These are phyloP conservation scores for Psittacara wagleri DNA, from an alignment of 2,113 vertebrate genomes.

Conservation along the genomic window DNA sequence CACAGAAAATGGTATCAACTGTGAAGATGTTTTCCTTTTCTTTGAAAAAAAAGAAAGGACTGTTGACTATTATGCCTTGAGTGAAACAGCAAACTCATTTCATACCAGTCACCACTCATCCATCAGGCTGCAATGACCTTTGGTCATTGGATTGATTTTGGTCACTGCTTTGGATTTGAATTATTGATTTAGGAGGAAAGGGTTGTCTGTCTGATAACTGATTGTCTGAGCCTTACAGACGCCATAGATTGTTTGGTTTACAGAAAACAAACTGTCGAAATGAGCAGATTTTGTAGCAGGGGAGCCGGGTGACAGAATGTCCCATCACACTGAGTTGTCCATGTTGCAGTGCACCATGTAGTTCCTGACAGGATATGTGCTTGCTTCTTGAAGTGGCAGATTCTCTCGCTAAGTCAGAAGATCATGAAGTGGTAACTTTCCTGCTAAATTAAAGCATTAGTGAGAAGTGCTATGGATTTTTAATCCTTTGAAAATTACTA, in stretches of 20 bases:
- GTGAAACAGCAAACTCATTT: conserved; percentile 30
- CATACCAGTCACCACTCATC: neutral
- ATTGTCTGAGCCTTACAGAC: neutral
- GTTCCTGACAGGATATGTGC: neutral
- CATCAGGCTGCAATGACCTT: conserved; percentile 42
- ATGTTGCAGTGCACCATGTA: neutral
- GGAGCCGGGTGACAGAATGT: neutral
- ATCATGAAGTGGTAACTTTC: neutral
- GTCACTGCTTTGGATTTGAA: conserved; percentile 34
- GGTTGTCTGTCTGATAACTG: neutral
- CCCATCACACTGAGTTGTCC: neutral
- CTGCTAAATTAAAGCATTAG: neutral
- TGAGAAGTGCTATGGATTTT: conserved; percentile 19
- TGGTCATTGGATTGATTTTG: conserved; percentile 41
- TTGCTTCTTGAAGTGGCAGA: neutral
- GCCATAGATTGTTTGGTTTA: neutral
- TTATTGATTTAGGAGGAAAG: conserved; percentile 12
- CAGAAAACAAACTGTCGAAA: neutral
- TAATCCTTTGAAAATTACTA: conserved; percentile 8
- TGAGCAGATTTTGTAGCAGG: neutral
- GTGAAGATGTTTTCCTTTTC: neutral
- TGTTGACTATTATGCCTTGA: neutral
- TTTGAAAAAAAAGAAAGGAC: neutral
- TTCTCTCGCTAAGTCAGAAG: neutral
- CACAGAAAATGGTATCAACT: neutral